A percentile compares a stretch with the other conserved stretches of the same genome.
Conservation (phyloP, 2,797 vertebrate species). For the Botia kubotai region DNA sequence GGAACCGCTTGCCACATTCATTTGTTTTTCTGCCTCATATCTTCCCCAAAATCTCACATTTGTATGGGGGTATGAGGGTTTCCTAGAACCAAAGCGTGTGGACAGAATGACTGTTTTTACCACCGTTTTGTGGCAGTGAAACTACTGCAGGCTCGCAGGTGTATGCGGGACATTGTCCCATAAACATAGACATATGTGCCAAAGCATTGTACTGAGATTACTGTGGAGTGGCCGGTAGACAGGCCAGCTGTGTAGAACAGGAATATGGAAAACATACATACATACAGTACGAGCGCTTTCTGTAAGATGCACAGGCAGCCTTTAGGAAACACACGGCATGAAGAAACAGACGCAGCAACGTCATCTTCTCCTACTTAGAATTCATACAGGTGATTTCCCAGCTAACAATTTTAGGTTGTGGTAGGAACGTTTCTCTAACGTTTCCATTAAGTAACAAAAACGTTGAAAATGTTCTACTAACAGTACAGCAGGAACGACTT, state of each 20-base stretch:
- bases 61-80: not conserved
- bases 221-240: not conserved
- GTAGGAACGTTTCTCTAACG: no score
- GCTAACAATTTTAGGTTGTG: no score
- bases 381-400: no score
- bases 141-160: not conserved
- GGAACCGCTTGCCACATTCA: constrained; percentile 25
- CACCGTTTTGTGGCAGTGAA: not conserved
- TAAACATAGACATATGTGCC: constrained; percentile 1
- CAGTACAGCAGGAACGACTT: no score
- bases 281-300: no score
- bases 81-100: not conserved
- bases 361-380: no score
- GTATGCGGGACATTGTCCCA: not conserved
- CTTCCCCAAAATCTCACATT: not conserved
- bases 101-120: constrained; percentile 12
- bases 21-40: constrained; percentile 34
- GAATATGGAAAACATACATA: not conserved
- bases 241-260: not conserved
- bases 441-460: no score
- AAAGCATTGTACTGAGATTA: not conserved
- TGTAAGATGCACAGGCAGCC: not conserved
- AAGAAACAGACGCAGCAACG: no score
- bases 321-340: not conserved
- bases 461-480: no score